Evolutionary conservation across 2,888 invertebrate species (phyloP).

Genomic region (Acronicta psi): DNA sequence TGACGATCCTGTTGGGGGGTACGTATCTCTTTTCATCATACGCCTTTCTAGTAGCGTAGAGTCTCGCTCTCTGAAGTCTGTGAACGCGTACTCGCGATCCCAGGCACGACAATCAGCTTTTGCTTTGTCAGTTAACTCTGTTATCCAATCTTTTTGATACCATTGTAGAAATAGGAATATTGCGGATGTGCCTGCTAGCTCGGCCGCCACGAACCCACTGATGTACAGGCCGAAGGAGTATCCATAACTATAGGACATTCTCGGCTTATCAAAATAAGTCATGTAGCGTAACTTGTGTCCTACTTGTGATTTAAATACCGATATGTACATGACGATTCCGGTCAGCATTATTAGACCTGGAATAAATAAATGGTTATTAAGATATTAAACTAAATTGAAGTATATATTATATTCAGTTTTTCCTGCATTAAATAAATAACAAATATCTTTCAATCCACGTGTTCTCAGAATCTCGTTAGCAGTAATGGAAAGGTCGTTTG

Average conservation of each 20-base stretch:
- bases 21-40: constrained; percentile 85
- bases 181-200: constrained; percentile 95
- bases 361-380: constrained; percentile 58
- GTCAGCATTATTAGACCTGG: constrained; percentile 96
- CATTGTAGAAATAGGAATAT: constrained; percentile 96
- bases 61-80: constrained; percentile 84
- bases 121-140: constrained; percentile 85
- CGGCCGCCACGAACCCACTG: constrained; percentile 94
- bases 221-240: constrained; percentile 96
- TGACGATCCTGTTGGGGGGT: constrained; percentile 81
- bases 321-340: constrained; percentile 97
- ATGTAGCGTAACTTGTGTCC: constrained; percentile 95
- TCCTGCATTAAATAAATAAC: too few relatives aligned
- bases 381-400: too few relatives aligned
- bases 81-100: constrained; percentile 86
- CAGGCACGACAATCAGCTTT: constrained; percentile 85
- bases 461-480: background rate
- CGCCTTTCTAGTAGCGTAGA: constrained; percentile 81
- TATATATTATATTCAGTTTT: too few relatives aligned
- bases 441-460: background rate
- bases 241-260: constrained; percentile 96
- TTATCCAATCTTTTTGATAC: constrained; percentile 91
- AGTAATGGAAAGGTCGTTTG: background rate
- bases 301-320: constrained; percentile 96
- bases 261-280: constrained; percentile 93